Percentiles rank a stretch among this genome's conserved stretches.
Conservation (phyloP, 2,797 vertebrate species). For the Cynodonichthys magdalenae region DNA sequence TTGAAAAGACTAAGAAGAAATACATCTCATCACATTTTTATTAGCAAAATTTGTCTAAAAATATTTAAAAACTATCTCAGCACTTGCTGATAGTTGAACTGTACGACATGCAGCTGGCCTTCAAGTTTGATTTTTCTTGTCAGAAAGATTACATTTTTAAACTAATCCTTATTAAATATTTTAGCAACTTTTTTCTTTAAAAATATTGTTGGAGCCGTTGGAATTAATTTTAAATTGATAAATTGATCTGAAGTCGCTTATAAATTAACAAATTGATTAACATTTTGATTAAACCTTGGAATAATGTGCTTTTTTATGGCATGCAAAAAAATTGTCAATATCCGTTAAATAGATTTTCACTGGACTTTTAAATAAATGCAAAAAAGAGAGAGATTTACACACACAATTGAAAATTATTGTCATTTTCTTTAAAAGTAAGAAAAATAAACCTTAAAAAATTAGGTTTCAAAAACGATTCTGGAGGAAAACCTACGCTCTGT, state of each 20-base stretch:
- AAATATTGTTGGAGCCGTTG: not conserved
- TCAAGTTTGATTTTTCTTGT: slow-evolving; percentile 2
- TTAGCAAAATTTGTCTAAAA: not conserved
- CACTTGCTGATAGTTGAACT: too few species aligned
- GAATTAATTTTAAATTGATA: not conserved
- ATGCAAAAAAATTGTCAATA: not conserved
- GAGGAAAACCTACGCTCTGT: slow-evolving; percentile 11
- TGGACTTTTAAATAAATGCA: not conserved
- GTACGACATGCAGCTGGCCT: slow-evolving; percentile 1
- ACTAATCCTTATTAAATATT: not conserved
- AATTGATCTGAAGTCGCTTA: not conserved
- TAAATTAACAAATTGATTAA: slow-evolving; percentile 8
- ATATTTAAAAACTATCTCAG: too few species aligned
- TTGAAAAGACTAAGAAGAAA: slow-evolving; percentile 1
- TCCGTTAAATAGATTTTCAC: too few species aligned
- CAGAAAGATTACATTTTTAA: not conserved
- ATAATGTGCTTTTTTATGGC: not conserved
- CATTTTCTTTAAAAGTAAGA: slow-evolving; percentile 6
- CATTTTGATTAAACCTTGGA: slow-evolving; percentile 1
- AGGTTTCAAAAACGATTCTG: not conserved
- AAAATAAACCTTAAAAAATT: not conserved
- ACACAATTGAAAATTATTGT: slow-evolving; percentile 9
- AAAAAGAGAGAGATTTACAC: not conserved
- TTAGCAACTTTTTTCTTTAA: not conserved
- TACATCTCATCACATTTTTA: not conserved